Percentiles rank a stretch among this genome's conserved stretches.
phyloP scores from a whole-genome alignment of 2,113 vertebrate genomes.

The Athene noctua region DNA sequence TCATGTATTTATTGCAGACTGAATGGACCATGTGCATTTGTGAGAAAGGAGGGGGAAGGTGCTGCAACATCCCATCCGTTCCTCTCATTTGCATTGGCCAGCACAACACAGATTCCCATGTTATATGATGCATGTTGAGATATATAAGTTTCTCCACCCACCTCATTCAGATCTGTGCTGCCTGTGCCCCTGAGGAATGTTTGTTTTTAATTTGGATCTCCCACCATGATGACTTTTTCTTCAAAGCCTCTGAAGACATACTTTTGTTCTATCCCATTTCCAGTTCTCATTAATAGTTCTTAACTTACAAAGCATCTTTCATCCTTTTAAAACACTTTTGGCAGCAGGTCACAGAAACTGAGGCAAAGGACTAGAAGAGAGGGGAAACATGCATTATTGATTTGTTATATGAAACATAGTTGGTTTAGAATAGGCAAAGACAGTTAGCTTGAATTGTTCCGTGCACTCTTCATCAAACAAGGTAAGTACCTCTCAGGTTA shows the following conservation, averaged over 20 bases:
- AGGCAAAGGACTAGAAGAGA: neutral
- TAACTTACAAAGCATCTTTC: constrained; percentile 19
- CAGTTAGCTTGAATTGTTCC: neutral
- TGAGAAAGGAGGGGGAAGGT: neutral
- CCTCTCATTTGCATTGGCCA: neutral
- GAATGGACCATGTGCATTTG: neutral
- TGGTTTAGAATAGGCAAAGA: neutral
- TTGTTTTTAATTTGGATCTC: constrained; percentile 34
- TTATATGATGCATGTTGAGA: neutral
- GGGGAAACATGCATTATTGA: constrained; percentile 16
- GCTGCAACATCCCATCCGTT: neutral
- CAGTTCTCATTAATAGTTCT: constrained; percentile 32
- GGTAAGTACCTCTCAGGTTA: neutral
- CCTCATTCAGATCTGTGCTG: neutral
- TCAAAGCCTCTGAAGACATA: neutral
- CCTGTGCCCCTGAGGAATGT: neutral
- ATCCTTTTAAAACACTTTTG: constrained; percentile 16
- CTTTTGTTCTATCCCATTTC: constrained; percentile 22
- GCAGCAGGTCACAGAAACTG: constrained; percentile 28
- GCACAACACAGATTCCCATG: neutral
- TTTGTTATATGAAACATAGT: neutral
- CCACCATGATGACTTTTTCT: constrained; percentile 8
- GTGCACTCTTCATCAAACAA: neutral
- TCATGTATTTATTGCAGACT: neutral
- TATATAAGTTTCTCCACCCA: neutral